Evolutionary conservation across 2,888 invertebrate species (phyloP), one percentile per base, ranked within the genome.

Genomic region (Drosophila ochracea): DNA sequence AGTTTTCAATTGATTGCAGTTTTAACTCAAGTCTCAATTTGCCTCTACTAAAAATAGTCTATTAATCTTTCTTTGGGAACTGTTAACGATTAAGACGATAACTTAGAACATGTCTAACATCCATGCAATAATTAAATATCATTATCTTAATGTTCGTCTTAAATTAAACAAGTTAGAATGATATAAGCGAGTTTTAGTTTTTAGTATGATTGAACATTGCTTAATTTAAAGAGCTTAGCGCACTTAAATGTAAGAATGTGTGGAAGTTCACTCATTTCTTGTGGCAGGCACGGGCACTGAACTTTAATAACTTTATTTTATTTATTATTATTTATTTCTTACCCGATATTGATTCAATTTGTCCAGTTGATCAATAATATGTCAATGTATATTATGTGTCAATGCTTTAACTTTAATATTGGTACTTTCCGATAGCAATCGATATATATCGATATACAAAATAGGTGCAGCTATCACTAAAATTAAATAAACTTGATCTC

Each of bases 221-320:
- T 7, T 6, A 13, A 21, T 47, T 21, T 47, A 47, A 47, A 7
- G 3, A n/a, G 10, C 10, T 41, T n/a, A 9, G 9, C 4, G 39
- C 19, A n/a, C 4, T 21, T 2, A 21, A 47, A 47, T 21, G 43
- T 21, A 43, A 21, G 43, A 21, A 43, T 21, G 21, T 0, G 3
- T 43, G 13, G 13, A 21, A 21, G 21, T 21, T 21, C 13, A 21
- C 21, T 21, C 4, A 13, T 47, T 43, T 43, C 43, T 13, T 13
- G 4, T 7, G 47, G 0, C 21, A 7, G 1, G 1, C 43, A 21
- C 0, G 13, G 7, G 1, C 47, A 21, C 21, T 47, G 2, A 30
- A 30, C 7, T 30, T 0, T 30, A 30, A 1, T 30, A 30, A 30
- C 30, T 30, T 30, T 30, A 30, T 30, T 30, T 30, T 7, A 30